Evolutionary conservation across 1,140 invertebrate genomes (phyloP), one percentile per base, ranked within the genome.

Genomic region (Aphaenogaster floridana): DNA sequence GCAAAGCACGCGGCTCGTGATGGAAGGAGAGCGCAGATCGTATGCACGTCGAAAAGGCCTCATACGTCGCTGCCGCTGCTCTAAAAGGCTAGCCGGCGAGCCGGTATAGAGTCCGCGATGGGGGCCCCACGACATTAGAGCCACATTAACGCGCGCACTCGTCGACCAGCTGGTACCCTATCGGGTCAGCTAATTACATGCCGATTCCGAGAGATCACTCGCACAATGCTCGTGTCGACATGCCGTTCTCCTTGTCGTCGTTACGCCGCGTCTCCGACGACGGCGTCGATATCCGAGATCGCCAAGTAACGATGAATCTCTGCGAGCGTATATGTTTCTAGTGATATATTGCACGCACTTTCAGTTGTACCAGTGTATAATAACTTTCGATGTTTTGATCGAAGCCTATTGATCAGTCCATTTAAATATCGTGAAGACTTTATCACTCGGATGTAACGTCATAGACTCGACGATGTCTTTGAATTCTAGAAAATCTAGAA

Each of bases 111-210:
- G 64, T 57, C 52, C 42, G 84, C 63, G 61, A 77, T 45, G 88
- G 48, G 69, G 45, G 77, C 21, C 52, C 63, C 34, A 64, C 86
- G 92, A 93, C 92, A 93, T 93, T 93, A 93, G 91, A 93, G 91
- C 77, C 86, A 91, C 92, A 93, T 93, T 93, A 93, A 90, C 92
- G 90, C 86, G 86, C 86, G 63, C 78, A 86, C 93, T 92, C 91
- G 88, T 92, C 89, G 89, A 71, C 86, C 92, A 93, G 91, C 91
- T 93, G 92, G 90, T 89, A 88, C 71, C 80, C 86, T 87, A 87
- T 72, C 90, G 72, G 90, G 87, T 90, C 87, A 92, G 89, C 87
- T 92, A 93, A 93, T 93, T 92, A 93, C 92, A 93, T 93, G 87
- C 90, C 86, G 89, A 93, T 93, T 93, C 91, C 85, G 66, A 86